A percentile compares a stretch with the other conserved stretches of the same genome.
phyloP scores from a whole-genome alignment of 2,797 vertebrate species.

The Limosa lapponica region DNA sequence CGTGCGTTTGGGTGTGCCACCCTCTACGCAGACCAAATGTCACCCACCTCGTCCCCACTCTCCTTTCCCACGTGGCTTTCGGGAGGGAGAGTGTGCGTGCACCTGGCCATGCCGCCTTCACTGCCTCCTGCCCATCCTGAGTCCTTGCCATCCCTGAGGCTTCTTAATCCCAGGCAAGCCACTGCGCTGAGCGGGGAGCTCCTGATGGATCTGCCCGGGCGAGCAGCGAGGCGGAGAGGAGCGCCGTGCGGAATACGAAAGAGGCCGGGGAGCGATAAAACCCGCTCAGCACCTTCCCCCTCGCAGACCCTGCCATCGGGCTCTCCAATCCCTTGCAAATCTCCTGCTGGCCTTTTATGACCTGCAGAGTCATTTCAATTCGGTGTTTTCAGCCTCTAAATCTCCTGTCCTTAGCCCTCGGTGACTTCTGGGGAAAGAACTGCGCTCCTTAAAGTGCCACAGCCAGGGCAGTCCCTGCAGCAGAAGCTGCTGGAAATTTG shows the following conservation, averaged over 20 bases:
- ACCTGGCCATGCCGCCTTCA: constrained; percentile 66
- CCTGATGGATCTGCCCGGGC: constrained; percentile 71
- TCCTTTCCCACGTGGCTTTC: fast-evolving
- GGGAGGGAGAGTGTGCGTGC: fast-evolving
- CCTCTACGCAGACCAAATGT: background rate
- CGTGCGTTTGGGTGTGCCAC: fast-evolving
- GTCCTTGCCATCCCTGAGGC: constrained; percentile 77
- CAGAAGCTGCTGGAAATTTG: background rate
- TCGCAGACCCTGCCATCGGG: background rate
- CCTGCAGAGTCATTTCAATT: constrained; percentile 34
- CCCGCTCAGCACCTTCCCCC: background rate
- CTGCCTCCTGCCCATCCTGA: constrained; percentile 78
- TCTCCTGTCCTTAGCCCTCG: constrained; percentile 27
- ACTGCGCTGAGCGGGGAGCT: constrained; percentile 81
- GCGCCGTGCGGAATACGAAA: background rate
- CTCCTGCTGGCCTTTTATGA: constrained; percentile 55
- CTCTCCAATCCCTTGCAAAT: constrained; percentile 44
- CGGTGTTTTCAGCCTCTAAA: constrained; percentile 35
- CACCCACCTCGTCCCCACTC: background rate
- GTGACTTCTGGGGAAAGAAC: background rate
- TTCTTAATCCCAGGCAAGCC: constrained; percentile 78
- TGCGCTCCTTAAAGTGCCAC: background rate
- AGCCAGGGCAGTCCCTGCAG: background rate
- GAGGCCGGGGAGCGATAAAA: background rate
- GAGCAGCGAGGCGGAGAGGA: background rate